These are phyloP conservation scores for Dallia pectoralis DNA, from an alignment of 2,797 vertebrate species.

Conservation along the genomic window DNA sequence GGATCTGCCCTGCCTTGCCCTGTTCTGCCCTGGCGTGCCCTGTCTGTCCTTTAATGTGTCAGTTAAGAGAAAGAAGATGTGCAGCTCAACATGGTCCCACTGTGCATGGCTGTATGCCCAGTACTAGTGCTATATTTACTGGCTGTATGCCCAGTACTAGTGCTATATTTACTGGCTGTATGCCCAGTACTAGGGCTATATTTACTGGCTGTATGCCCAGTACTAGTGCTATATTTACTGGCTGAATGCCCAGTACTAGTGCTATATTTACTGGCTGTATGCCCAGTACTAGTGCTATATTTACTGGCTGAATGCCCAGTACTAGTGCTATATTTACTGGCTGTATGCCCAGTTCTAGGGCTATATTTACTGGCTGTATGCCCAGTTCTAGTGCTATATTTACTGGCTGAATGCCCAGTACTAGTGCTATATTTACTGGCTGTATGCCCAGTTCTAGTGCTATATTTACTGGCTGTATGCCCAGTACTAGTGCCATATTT, in stretches of 20 bases:
- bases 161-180: not conserved
- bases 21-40: not conserved
- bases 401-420: not conserved
- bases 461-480: not conserved
- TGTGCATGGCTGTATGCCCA: not conserved
- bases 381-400: not conserved
- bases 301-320: not conserved
- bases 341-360: too few species aligned
- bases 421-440: too few species aligned
- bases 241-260: not conserved
- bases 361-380: not conserved
- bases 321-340: too few species aligned
- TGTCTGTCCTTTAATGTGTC: conserved; percentile 1
- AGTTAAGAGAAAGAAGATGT: not conserved
- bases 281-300: not conserved
- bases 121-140: not conserved
- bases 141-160: too few species aligned
- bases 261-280: too few species aligned
- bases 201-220: conserved; percentile 6
- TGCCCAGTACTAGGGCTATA: too few species aligned
- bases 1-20: not conserved
- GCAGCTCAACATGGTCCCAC: not conserved
- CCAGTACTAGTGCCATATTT: not conserved
- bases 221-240: not conserved
- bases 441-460: too few species aligned